These are phyloP conservation scores for Helleia helle DNA, from an alignment of 2,888 invertebrate species.

Conservation along the genomic window DNA sequence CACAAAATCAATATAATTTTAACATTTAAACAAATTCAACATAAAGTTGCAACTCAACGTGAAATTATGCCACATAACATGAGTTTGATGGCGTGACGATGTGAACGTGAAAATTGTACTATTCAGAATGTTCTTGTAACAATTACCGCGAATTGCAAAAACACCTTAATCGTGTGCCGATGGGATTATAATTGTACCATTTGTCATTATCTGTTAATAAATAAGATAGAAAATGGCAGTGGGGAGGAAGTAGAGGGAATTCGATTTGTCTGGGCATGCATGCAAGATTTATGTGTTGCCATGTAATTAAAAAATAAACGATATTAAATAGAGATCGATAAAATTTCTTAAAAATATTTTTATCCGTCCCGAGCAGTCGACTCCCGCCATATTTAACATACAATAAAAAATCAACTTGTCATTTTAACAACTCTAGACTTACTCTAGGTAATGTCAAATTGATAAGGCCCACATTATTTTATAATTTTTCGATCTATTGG, in stretches of 20 bases:
- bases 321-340: neutral
- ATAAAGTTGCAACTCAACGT: neutral
- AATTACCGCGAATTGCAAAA: neutral
- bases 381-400: slow-evolving; percentile 9
- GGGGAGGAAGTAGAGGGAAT: neutral
- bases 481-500: slow-evolving; percentile 20
- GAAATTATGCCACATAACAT: too few species aligned
- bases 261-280: neutral
- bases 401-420: slow-evolving; percentile 50
- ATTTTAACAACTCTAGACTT: slow-evolving; percentile 64
- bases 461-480: slow-evolving; percentile 28
- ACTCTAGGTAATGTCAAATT: slow-evolving; percentile 71
- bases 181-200: neutral
- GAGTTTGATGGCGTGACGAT: too few species aligned
- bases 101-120: neutral
- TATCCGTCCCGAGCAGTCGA: neutral
- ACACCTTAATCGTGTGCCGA: neutral
- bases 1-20: neutral
- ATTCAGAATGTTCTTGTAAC: slow-evolving; percentile 3
- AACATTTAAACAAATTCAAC: neutral
- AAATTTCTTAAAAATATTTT: neutral
- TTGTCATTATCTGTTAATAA: slow-evolving; percentile 1
- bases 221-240: slow-evolving; percentile 8
- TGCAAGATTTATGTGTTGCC: neutral
- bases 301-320: neutral